These are phyloP conservation scores for Idaea biselata DNA, from an alignment of 2,888 invertebrate species.

Conservation along the genomic window DNA sequence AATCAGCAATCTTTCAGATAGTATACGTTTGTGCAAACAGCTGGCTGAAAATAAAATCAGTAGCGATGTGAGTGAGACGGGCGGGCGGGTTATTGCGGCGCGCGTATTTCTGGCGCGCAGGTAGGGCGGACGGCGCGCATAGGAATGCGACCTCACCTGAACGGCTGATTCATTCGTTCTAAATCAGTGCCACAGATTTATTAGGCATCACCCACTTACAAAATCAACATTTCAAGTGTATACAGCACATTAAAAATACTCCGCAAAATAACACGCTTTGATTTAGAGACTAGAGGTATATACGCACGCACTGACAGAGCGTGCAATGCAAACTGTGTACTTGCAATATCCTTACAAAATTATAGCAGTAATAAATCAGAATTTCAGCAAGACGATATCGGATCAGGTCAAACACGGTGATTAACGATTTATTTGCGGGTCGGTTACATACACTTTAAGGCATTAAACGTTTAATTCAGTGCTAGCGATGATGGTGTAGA, in stretches of 20 bases:
- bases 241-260: slow-evolving; percentile 5
- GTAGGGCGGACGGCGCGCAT: slow-evolving; percentile 61
- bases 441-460: slow-evolving; percentile 64
- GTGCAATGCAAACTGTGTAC: neutral
- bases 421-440: slow-evolving; percentile 72
- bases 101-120: slow-evolving; percentile 76
- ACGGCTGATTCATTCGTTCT: slow-evolving; percentile 72
- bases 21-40: slow-evolving; percentile 32
- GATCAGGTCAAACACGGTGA: slow-evolving; percentile 49
- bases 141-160: slow-evolving; percentile 80
- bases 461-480: slow-evolving; percentile 70
- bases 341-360: neutral
- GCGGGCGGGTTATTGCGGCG: slow-evolving; percentile 55
- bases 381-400: slow-evolving; percentile 38
- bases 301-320: neutral
- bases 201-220: slow-evolving; percentile 53
- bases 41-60: slow-evolving; percentile 34
- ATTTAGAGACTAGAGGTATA: neutral
- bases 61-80: slow-evolving; percentile 34
- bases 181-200: slow-evolving; percentile 70
- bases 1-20: slow-evolving; percentile 5
- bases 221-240: slow-evolving; percentile 40
- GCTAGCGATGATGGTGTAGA: slow-evolving; percentile 54
- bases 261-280: neutral
- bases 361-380: slow-evolving; percentile 27